These are phyloP conservation scores for Penaeus japonicus DNA, from an alignment of 1,140 invertebrate genomes.

Conservation along the genomic window DNA sequence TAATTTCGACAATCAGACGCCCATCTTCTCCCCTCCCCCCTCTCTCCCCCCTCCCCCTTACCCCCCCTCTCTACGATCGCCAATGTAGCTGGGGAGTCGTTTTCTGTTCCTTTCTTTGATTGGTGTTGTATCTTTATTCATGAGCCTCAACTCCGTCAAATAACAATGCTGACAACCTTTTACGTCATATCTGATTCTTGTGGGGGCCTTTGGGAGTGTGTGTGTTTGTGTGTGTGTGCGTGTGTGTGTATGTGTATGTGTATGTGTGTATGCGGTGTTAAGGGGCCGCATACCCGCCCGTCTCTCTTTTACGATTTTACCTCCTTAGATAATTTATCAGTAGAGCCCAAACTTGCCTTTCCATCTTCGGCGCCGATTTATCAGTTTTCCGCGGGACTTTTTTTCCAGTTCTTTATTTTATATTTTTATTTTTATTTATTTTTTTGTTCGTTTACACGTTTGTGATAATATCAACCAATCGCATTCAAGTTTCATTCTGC, in stretches of 20 bases:
- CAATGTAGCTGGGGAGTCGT: constrained; percentile 26
- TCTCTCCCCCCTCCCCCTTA: not conserved
- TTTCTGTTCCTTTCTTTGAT: constrained; percentile 30
- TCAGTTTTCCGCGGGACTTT: constrained; percentile 43
- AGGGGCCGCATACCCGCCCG: not conserved
- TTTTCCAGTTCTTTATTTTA: too few relatives aligned
- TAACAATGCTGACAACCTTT: constrained; percentile 46
- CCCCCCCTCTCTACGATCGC: not conserved
- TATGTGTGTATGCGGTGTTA: not conserved
- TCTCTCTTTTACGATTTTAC: not conserved
- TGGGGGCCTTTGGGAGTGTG: not conserved
- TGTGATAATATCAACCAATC: constrained; percentile 54
- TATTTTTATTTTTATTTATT: too few relatives aligned
- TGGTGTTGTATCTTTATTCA: constrained; percentile 33
- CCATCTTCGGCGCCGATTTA: not conserved
- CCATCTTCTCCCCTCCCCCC: not conserved
- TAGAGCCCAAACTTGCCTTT: constrained; percentile 11
- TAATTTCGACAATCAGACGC: constrained; percentile 16
- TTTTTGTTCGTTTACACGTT: constrained; percentile 48
- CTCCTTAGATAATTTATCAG: constrained; percentile 22
- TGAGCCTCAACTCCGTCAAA: constrained; percentile 33
- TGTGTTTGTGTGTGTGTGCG: too few relatives aligned
- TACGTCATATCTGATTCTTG: constrained; percentile 32
- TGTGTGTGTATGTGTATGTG: not conserved
- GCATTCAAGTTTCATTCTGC: constrained; percentile 50